Evolutionary conservation across 2,888 invertebrate species (phyloP), one percentile per base, ranked within the genome.

Genomic region (Lasioglossum oenotherae): DNA sequence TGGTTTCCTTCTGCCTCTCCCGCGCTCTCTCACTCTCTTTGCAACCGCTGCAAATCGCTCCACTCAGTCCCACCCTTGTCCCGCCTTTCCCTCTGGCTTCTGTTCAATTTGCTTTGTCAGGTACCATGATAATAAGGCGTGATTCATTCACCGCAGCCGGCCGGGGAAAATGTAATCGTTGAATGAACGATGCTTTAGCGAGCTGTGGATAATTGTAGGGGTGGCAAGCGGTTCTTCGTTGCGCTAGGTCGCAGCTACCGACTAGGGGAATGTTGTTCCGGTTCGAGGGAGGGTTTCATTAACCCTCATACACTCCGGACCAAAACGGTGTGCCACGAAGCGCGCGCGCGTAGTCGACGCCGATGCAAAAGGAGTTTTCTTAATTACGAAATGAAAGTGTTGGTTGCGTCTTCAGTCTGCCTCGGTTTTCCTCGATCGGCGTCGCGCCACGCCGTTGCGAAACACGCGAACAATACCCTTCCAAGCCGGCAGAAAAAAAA

Each of bases 381-480:
- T 60, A 77, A 81, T 81, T 31, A 35, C 38, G 19, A 53, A 64
- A 73, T 49, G 73, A 78, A 78, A 81, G 64, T 12, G n/a, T 31
- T 31, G 49, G 44, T 44, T 44, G 46, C 23, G 10, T 49, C 46
- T 16, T 38, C 16, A 19, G 60, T 60, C n/a, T 76, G 23, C n/a
- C 44, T 27, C 12, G 41, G 16, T 35, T 4, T 27, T 74, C 1
- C 41, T 14, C 5, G 49, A 57, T n/a, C n/a, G n/a, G 16, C 46
- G 14, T 14, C 14, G 27, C 16, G n/a, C 12, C 19, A 49, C 16
- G n/a, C 12, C 19, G 64, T 78, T 78, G 35, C 46, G 64, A 78
- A 41, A 78, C 71, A 35, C 53, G 53, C 16, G 69, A 80, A 72
- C 74, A 71, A 72, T 80, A 23, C 19, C 49, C 44, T 31, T 14